Percentiles rank a stretch among this genome's conserved stretches.
These are phyloP conservation scores for Channa striata DNA, from an alignment of 2,797 vertebrate species.

Conservation along the genomic window DNA sequence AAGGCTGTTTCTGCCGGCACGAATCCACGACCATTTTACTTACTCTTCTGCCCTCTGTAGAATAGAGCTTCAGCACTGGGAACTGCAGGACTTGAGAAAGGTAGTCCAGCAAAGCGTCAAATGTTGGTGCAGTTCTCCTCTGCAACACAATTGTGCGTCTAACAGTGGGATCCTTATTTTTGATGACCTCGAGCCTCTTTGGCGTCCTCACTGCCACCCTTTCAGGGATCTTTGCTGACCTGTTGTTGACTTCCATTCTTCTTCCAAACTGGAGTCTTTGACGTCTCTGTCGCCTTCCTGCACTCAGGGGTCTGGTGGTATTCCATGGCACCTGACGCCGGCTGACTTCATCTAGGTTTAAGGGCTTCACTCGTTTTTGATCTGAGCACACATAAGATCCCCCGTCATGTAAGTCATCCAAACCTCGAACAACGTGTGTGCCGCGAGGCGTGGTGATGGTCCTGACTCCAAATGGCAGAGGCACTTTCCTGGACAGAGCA, in stretches of 20 bases:
- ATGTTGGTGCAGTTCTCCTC: conserved; percentile 88
- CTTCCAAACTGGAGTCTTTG: conserved; percentile 49
- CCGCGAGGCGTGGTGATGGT: conserved; percentile 95
- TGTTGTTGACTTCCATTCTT: conserved; percentile 58
- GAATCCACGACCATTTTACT: conserved; percentile 60
- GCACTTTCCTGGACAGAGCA: conserved; percentile 92
- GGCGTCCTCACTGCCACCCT: conserved; percentile 79
- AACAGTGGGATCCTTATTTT: conserved; percentile 88
- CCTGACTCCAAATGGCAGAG: conserved; percentile 95
- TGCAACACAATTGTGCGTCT: conserved; percentile 86
- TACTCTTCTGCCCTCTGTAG: conserved; percentile 92
- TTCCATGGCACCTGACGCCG: conserved; percentile 91
- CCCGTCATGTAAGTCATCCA: conserved; percentile 94
- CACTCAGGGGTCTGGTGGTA: conserved; percentile 79
- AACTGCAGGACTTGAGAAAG: conserved; percentile 90
- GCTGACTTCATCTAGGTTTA: conserved; percentile 89
- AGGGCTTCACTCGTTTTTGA: conserved; percentile 89
- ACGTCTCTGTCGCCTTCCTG: conserved; percentile 53
- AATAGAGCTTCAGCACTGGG: conserved; percentile 91
- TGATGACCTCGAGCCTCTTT: conserved; percentile 89
- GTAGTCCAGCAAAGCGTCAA: conserved; percentile 91
- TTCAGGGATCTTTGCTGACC: conserved; percentile 62
- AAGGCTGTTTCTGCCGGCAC: not conserved
- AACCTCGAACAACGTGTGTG: conserved; percentile 83
- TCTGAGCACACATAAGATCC: conserved; percentile 95